Percentiles rank a stretch among this genome's conserved stretches.
Evolutionary conservation across 2,113 vertebrate species (phyloP).

Genomic region (Cebus imitator): DNA sequence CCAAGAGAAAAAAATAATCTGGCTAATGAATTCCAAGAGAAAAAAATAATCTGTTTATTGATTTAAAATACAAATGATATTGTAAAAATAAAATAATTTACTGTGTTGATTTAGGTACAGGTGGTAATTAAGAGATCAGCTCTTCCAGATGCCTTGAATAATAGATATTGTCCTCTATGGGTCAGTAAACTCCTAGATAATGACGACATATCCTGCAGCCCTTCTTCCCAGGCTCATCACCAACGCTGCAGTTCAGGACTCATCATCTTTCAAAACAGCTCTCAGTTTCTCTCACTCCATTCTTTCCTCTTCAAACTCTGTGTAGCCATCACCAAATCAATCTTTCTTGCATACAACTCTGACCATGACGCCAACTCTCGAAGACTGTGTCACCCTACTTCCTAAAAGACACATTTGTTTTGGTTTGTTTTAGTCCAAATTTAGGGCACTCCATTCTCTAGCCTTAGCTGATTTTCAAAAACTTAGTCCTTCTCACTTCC

Average conservation of each 20-base stretch:
- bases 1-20: not conserved
- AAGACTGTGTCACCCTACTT: not conserved
- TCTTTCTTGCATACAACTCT: not conserved
- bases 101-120: not conserved
- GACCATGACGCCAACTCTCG: not conserved
- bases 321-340: not conserved
- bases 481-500: not conserved
- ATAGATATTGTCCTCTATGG: not conserved
- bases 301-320: not conserved
- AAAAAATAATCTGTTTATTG: not conserved
- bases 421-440: not conserved
- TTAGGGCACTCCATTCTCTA: not conserved
- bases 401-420: not conserved
- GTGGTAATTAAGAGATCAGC: not conserved
- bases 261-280: not conserved
- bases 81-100: conserved; percentile 35
- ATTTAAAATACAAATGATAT: conserved; percentile 24
- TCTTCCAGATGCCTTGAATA: not conserved
- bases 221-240: not conserved
- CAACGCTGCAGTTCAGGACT: not conserved
- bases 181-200: not conserved
- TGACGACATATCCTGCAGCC: not conserved
- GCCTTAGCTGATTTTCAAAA: not conserved
- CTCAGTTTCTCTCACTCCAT: not conserved
- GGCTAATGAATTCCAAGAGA: conserved; percentile 12